These are phyloP conservation scores for Urocyon cinereoargenteus DNA, from an alignment of 2,797 vertebrate genomes.

Conservation along the genomic window DNA sequence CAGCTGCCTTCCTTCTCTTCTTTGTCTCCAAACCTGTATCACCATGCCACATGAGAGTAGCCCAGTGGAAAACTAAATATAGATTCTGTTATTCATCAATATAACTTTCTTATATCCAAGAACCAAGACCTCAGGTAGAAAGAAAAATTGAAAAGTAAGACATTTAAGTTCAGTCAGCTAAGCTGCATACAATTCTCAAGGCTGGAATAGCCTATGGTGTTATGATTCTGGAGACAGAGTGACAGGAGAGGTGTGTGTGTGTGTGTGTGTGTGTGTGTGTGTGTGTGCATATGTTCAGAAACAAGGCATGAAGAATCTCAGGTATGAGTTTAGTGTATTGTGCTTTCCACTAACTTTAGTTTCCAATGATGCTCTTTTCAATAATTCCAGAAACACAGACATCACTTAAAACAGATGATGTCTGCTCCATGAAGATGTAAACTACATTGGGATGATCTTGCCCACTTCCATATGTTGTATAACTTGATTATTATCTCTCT, in stretches of 20 bases:
- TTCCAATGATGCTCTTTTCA: not conserved
- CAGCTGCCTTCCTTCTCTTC: not conserved
- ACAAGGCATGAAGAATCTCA: not conserved
- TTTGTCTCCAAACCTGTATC: not conserved
- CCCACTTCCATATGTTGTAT: not conserved
- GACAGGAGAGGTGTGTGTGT: not conserved
- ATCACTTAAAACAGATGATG: not conserved
- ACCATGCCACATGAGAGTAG: not conserved
- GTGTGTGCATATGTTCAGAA: not conserved
- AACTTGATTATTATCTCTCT: not conserved
- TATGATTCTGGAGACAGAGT: not conserved
- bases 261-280: not conserved
- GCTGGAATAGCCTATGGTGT: not conserved
- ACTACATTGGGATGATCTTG: not conserved
- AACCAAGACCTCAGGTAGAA: not conserved
- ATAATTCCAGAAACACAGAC: not conserved
- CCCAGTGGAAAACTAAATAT: not conserved
- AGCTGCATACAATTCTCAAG: constrained; percentile 12
- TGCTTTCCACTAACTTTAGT: not conserved
- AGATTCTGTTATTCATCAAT: not conserved
- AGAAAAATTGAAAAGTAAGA: not conserved
- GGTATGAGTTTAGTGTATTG: not conserved
- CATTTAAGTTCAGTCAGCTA: constrained; percentile 5
- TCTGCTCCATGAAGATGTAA: not conserved
- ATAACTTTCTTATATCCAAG: not conserved